Conservation (phyloP, 1,140 invertebrate genomes). For the Phthorimaea operculella region DNA sequence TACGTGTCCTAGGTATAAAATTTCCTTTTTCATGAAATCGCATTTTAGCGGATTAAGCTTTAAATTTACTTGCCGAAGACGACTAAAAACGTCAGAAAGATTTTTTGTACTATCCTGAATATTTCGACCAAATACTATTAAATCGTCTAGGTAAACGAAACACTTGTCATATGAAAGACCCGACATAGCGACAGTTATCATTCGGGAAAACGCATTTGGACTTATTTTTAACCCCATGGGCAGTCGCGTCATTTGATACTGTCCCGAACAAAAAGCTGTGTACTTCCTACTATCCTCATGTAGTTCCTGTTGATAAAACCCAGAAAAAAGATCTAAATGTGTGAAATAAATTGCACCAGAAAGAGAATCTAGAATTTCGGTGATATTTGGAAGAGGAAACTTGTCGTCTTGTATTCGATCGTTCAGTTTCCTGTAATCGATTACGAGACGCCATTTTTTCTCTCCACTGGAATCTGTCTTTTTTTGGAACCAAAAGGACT, state of each 20-base stretch:
- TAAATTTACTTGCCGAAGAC: constrained; percentile 42
- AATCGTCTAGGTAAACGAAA: constrained; percentile 54
- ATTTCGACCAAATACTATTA: constrained; percentile 34
- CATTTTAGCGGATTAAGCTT: constrained; percentile 46
- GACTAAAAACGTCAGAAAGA: constrained; percentile 43
- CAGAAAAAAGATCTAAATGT: constrained; percentile 16
- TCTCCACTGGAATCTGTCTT: constrained; percentile 9
- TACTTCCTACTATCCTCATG: constrained; percentile 12
- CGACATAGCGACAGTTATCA: constrained; percentile 20
- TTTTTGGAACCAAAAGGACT: constrained; percentile 18
- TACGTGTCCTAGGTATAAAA: constrained; percentile 46
- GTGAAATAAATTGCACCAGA: constrained; percentile 18
- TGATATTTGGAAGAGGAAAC: constrained; percentile 13
- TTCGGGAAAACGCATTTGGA: constrained; percentile 16
- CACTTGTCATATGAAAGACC: constrained; percentile 22
- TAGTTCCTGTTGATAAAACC: constrained; percentile 16
- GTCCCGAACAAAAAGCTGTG: constrained; percentile 19
- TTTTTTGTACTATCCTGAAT: constrained; percentile 33
- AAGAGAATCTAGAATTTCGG: constrained; percentile 20
- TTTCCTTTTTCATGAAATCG: constrained; percentile 50
- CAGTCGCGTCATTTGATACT: constrained; percentile 20
- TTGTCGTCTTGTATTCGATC: constrained; percentile 12
- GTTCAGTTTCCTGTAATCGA: constrained; percentile 13
- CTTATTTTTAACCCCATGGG: constrained; percentile 24
- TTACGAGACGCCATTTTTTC: constrained; percentile 17